Percentiles rank a stretch among this genome's conserved stretches.
Conservation (phyloP, 2,797 vertebrate species). For the Brachyrhaphis roseni region DNA sequence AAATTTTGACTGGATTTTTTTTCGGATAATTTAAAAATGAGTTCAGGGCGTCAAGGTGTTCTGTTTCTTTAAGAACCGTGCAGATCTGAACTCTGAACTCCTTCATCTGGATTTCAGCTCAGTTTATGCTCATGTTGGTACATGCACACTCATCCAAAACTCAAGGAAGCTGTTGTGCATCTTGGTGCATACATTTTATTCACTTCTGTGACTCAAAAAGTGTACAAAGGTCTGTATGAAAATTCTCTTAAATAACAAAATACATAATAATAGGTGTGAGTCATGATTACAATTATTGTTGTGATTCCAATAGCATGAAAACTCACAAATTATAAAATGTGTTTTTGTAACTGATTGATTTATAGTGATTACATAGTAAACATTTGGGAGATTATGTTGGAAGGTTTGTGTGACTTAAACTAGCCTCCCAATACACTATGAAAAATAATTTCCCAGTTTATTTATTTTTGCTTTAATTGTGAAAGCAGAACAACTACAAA, state of each 20-base stretch:
- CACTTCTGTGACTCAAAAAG: conserved; percentile 36
- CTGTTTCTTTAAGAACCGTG: neutral
- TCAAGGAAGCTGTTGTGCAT: neutral
- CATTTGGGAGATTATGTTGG: neutral
- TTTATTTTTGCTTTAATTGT: neutral
- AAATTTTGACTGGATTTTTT: neutral
- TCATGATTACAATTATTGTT: conserved; percentile 22
- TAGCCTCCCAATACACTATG: neutral
- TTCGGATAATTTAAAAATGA: neutral
- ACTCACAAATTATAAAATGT: conserved; percentile 3
- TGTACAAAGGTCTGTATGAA: conserved; percentile 67
- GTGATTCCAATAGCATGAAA: conserved; percentile 18
- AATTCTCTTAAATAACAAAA: conserved; percentile 52
- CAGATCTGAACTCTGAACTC: neutral
- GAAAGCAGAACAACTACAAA: neutral
- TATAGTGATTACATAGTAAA: neutral
- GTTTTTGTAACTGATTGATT: neutral
- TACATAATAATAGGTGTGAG: neutral
- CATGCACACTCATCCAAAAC: neutral
- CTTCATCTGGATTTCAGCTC: neutral
- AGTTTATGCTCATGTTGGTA: neutral
- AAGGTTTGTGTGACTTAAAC: neutral
- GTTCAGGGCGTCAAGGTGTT: neutral
- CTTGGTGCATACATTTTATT: conserved; percentile 63
- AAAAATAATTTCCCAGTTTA: neutral